These are phyloP conservation scores for Dallia pectoralis DNA, from an alignment of 2,797 vertebrate species.

Conservation along the genomic window DNA sequence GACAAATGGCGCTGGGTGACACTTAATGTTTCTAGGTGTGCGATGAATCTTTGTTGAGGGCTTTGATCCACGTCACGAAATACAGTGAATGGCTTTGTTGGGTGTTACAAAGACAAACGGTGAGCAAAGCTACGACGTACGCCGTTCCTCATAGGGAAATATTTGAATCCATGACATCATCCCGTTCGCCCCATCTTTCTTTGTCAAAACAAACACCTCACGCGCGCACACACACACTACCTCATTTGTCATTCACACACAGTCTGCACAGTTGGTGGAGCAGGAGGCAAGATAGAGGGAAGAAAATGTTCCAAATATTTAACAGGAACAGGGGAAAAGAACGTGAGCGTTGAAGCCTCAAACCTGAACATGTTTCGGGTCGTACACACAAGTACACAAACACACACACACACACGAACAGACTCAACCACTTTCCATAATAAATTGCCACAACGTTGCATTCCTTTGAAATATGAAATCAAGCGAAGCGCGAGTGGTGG, in stretches of 20 bases:
- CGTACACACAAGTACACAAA: not conserved
- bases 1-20: not conserved
- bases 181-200: not conserved
- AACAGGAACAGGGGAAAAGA: not conserved
- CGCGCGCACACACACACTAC: not conserved
- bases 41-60: not conserved
- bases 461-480: not conserved
- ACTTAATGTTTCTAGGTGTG: not conserved
- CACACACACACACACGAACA: not conserved
- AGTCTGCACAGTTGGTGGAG: not conserved
- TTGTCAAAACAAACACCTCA: not conserved
- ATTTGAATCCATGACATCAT: conserved; percentile 1
- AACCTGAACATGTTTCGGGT: conserved; percentile 1
- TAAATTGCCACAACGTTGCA: not conserved
- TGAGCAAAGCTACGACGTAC: not conserved
- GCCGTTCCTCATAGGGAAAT: not conserved
- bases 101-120: not conserved
- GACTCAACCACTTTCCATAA: not conserved
- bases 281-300: not conserved
- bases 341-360: not conserved
- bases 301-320: not conserved
- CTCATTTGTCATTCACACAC: conserved; percentile 2
- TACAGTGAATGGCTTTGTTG: not conserved
- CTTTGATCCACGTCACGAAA: not conserved
- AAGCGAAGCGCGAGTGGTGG: not conserved